These are phyloP conservation scores for Microctonus aethiopoides DNA, from an alignment of 2,888 invertebrate species.

Conservation along the genomic window DNA sequence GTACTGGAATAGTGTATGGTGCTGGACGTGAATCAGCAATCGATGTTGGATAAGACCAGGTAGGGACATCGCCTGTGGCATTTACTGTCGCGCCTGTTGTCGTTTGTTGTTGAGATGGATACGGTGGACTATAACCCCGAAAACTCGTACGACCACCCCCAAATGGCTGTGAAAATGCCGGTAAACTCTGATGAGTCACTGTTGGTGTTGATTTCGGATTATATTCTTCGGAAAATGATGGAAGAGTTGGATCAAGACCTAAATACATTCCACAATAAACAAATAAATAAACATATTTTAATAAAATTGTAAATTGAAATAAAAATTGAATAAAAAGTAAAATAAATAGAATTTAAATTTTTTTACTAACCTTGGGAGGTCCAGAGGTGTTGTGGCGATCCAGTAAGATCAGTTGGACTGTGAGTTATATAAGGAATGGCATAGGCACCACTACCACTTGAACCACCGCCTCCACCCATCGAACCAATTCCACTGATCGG, in stretches of 20 bases:
- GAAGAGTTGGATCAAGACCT: conserved; percentile 44
- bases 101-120: conserved; percentile 52
- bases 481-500: conserved; percentile 50
- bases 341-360: neutral
- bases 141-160: conserved; percentile 59
- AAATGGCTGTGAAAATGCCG: conserved; percentile 72
- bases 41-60: conserved; percentile 52
- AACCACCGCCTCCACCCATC: conserved; percentile 43
- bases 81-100: conserved; percentile 32
- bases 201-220: conserved; percentile 59
- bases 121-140: conserved; percentile 58
- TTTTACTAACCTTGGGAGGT: conserved; percentile 51
- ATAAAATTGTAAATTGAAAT: neutral
- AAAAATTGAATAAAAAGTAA: neutral
- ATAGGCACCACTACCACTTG: conserved; percentile 43
- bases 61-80: conserved; percentile 36
- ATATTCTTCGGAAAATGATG: conserved; percentile 57
- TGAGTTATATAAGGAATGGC: conserved; percentile 51
- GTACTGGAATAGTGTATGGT: conserved; percentile 44
- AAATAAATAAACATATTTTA: neutral
- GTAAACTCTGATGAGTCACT: conserved; percentile 67
- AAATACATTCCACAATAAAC: neutral
- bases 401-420: conserved; percentile 54
- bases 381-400: conserved; percentile 56
- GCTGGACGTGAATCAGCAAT: conserved; percentile 45